A percentile compares a stretch with the other conserved stretches of the same genome.
phyloP scores from a whole-genome alignment of 2,113 vertebrate genomes.

The Saguinus imperator region DNA sequence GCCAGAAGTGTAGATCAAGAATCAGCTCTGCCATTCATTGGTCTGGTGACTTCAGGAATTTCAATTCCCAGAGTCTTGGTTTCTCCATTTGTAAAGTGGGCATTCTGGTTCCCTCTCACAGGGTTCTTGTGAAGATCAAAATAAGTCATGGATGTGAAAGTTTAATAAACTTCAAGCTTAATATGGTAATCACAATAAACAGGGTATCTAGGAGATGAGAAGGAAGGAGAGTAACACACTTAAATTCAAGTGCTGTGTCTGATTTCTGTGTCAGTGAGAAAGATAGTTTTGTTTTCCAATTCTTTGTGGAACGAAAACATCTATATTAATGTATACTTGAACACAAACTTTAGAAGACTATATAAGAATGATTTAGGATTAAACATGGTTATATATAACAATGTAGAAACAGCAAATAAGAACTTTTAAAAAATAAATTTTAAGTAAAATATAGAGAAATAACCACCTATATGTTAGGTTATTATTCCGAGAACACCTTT shows the following conservation, averaged over 20 bases:
- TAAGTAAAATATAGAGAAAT: constrained; percentile 16
- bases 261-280: neutral
- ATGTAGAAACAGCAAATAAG: neutral
- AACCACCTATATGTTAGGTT: neutral
- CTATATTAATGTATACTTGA: neutral
- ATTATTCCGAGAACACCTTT: constrained; percentile 6
- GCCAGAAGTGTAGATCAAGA: neutral
- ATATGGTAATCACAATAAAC: neutral
- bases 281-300: neutral
- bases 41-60: neutral
- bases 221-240: neutral
- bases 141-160: neutral
- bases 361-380: neutral
- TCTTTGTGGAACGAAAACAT: constrained; percentile 8
- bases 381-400: neutral
- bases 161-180: constrained; percentile 12
- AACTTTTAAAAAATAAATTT: neutral
- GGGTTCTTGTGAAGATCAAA: neutral
- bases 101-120: neutral
- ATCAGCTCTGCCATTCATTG: neutral
- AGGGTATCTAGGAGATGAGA: neutral
- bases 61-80: neutral
- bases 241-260: neutral
- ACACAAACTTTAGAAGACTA: neutral
- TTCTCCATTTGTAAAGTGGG: neutral